Conservation (phyloP, 2,888 invertebrate species). For the Himalopsyche japonica region DNA sequence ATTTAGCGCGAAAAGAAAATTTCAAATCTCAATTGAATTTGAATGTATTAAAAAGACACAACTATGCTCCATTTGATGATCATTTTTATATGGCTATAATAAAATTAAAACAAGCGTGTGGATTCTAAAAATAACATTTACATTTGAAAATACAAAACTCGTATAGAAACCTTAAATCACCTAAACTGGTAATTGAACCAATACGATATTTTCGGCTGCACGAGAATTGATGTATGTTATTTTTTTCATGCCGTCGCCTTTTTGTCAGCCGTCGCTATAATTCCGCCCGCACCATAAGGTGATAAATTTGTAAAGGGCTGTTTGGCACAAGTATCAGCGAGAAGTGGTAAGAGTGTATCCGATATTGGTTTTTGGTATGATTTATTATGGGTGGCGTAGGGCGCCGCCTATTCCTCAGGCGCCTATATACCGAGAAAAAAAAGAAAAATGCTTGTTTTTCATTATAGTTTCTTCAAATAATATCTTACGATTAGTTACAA, state of each 20-base stretch:
- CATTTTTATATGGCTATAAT: no score
- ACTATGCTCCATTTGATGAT: no score
- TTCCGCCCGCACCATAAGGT: conserved; percentile 15
- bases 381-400: conserved; percentile 21
- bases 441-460: background rate
- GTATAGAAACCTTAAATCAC: background rate
- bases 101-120: no score
- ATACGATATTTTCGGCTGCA: background rate
- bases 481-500: no score
- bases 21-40: no score
- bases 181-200: background rate
- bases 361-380: conserved; percentile 33
- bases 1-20: no score
- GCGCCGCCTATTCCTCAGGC: background rate
- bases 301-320: conserved; percentile 22
- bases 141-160: background rate
- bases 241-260: conserved; percentile 2
- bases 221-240: background rate
- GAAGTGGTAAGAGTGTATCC: conserved; percentile 21
- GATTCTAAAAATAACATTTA: no score
- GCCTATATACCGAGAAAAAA: background rate
- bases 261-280: conserved; percentile 17
- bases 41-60: no score
- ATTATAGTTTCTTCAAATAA: background rate
- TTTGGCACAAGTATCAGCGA: conserved; percentile 2